phyloP scores from a whole-genome alignment of 1,140 invertebrate genomes.

The Panagrolaimus sp. region DNA sequence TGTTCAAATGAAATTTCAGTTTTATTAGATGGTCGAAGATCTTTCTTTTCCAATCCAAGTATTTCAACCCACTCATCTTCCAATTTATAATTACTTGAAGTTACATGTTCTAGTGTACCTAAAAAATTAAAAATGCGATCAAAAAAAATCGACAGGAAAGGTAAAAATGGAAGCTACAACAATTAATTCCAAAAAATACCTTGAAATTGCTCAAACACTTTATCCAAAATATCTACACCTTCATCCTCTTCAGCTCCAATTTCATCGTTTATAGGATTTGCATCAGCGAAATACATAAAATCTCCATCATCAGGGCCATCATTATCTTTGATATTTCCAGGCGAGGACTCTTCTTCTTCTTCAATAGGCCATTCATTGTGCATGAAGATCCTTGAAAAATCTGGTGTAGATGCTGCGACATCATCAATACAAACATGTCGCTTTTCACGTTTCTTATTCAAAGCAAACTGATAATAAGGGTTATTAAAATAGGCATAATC shows the following conservation, averaged over 20 bases:
- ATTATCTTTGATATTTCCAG: too few species aligned
- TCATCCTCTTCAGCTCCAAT: background rate
- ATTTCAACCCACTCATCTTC: background rate
- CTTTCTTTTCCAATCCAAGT: background rate
- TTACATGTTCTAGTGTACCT: background rate
- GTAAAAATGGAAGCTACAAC: background rate
- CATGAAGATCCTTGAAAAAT: background rate
- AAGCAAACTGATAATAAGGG: background rate
- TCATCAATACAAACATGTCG: conserved; percentile 7
- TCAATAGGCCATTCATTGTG: background rate
- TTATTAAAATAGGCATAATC: background rate
- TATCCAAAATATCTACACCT: background rate
- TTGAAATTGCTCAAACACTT: background rate
- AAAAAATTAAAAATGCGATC: background rate
- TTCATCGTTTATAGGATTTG: background rate
- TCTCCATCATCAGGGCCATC: too few species aligned
- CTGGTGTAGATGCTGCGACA: background rate
- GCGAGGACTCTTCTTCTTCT: too few species aligned
- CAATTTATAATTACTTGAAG: background rate
- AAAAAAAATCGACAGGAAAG: background rate
- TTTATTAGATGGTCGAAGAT: background rate
- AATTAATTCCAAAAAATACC: too few species aligned
- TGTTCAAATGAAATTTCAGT: conserved; percentile 5
- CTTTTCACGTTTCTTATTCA: background rate
- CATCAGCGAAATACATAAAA: background rate